A percentile compares a stretch with the other conserved stretches of the same genome.
Conservation (phyloP, 1,140 invertebrate species). For the Pseudomyrmex cubaensis region DNA sequence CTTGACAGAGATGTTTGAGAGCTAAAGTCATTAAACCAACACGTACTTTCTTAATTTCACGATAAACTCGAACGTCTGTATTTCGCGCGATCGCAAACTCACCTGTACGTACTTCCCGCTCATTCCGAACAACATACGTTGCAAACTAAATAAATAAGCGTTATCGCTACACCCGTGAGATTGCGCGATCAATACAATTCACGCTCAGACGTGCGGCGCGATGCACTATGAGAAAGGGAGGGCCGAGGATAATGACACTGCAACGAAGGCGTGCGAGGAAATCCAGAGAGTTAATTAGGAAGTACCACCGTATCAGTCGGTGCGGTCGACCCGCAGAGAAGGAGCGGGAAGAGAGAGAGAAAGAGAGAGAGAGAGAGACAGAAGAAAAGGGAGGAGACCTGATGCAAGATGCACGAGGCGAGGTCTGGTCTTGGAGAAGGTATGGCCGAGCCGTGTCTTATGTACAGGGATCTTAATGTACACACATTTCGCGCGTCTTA, state of each 20-base stretch:
- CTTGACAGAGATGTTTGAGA: not conserved
- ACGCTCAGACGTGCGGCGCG: constrained; percentile 13
- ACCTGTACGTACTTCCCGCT: too few relatives aligned
- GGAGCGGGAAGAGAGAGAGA: not conserved
- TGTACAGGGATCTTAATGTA: constrained; percentile 69
- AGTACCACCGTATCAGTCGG: constrained; percentile 69
- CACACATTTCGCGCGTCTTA: constrained; percentile 68
- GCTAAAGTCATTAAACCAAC: too few relatives aligned
- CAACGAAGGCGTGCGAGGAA: constrained; percentile 66
- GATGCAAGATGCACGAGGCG: constrained; percentile 68
- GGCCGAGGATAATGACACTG: constrained; percentile 67
- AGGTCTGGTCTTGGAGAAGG: constrained; percentile 24
- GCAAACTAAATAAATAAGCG: too few relatives aligned
- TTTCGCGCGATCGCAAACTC: not conserved
- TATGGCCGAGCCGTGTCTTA: constrained; percentile 37
- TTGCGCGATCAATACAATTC: constrained; percentile 39
- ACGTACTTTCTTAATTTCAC: not conserved
- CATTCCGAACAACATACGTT: too few relatives aligned
- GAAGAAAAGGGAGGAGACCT: constrained; percentile 27
- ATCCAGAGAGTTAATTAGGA: constrained; percentile 75
- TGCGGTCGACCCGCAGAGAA: constrained; percentile 43
- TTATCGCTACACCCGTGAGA: not conserved
- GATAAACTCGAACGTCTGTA: not conserved
- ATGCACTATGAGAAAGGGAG: constrained; percentile 28
- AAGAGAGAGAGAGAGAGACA: not conserved